phyloP scores from a whole-genome alignment of 1,140 invertebrate genomes.

The Matsumurasca onukii region DNA sequence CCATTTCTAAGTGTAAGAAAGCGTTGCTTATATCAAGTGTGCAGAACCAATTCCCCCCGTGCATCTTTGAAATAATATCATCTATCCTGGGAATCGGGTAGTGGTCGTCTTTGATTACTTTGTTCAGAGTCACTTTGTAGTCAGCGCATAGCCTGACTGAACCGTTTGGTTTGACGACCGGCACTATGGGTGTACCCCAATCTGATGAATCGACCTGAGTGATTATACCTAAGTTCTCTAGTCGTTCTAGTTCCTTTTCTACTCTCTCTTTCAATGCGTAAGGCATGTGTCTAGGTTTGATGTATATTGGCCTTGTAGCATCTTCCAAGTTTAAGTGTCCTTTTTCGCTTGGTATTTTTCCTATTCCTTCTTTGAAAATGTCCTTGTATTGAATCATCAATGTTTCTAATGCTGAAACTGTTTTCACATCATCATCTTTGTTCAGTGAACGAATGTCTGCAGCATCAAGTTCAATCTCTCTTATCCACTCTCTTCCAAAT shows the following conservation, averaged over 20 bases:
- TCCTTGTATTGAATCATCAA: background rate
- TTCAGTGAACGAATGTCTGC: background rate
- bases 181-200: conserved; percentile 54
- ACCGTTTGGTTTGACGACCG: conserved; percentile 29
- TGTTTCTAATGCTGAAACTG: background rate
- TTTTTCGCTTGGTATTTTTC: background rate
- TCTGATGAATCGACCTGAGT: background rate
- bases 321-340: background rate
- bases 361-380: conserved; percentile 4
- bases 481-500: background rate
- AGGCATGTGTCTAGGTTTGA: background rate
- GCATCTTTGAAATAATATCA: background rate
- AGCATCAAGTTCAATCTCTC: background rate
- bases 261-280: background rate
- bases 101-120: background rate
- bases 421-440: background rate
- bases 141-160: background rate
- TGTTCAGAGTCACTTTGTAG: conserved; percentile 6
- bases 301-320: background rate
- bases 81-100: background rate
- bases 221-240: background rate
- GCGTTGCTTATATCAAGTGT: background rate
- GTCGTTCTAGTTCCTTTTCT: background rate
- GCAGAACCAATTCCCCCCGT: background rate
- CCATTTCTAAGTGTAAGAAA: background rate